phyloP scores from a whole-genome alignment of 2,113 vertebrate genomes.

The Callocephalon fimbriatum region DNA sequence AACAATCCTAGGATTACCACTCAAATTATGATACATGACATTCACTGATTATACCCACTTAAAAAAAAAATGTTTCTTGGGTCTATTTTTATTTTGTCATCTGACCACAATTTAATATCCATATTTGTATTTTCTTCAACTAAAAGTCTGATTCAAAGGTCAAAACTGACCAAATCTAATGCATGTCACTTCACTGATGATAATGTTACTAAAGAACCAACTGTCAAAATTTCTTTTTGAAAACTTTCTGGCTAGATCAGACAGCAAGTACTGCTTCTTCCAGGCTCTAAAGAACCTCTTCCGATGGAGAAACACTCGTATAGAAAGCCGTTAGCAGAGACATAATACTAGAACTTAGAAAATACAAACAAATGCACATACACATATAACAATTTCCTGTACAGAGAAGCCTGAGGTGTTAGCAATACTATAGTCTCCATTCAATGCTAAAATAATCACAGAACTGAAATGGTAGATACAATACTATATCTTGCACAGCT shows the following conservation, averaged over 20 bases:
- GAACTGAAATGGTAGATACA: neutral
- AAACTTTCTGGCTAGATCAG: neutral
- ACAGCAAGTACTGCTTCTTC: neutral
- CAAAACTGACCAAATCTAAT: neutral
- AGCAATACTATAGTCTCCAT: neutral
- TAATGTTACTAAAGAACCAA: neutral
- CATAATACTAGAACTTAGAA: neutral
- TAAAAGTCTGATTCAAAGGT: constrained; percentile 11
- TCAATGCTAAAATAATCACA: neutral
- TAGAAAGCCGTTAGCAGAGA: neutral
- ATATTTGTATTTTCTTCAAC: neutral
- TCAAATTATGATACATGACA: constrained; percentile 43
- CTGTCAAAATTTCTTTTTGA: neutral
- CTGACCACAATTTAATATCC: neutral
- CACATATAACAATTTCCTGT: accelerated
- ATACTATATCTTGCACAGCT: neutral
- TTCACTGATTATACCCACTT: constrained; percentile 24
- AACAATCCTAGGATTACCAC: constrained; percentile 13
- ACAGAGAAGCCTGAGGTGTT: neutral
- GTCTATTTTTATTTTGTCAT: constrained; percentile 24
- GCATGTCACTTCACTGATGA: neutral
- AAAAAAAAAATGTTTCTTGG: neutral
- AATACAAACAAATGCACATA: neutral
- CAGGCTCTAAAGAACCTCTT: neutral
- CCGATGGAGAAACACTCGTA: neutral